Evolutionary conservation across 1,140 invertebrate species (phyloP).

Genomic region (Drosophila pandora): DNA sequence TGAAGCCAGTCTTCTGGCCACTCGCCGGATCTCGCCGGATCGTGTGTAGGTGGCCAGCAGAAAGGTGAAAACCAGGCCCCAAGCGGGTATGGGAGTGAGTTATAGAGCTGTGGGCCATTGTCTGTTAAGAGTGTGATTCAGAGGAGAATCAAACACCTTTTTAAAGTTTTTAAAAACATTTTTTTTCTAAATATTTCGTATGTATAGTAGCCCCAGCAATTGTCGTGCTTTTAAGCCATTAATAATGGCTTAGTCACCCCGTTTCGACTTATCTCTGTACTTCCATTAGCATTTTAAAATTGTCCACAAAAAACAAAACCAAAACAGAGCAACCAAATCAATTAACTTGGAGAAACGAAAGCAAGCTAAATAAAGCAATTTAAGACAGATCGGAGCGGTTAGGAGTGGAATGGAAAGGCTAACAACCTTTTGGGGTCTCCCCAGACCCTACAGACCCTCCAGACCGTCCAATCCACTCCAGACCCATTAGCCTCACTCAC

Average conservation of each 20-base stretch:
- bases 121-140: slow-evolving; percentile 60
- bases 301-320: slow-evolving; percentile 2
- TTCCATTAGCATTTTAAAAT: slow-evolving; percentile 40
- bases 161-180: neutral
- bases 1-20: slow-evolving; percentile 23
- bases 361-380: slow-evolving; percentile 60
- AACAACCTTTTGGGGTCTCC: slow-evolving; percentile 23
- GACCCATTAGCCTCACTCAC: slow-evolving; percentile 44
- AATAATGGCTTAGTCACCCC: slow-evolving; percentile 9
- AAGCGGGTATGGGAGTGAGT: slow-evolving; percentile 22
- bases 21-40: slow-evolving; percentile 7
- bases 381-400: slow-evolving; percentile 28
- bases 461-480: slow-evolving; percentile 15
- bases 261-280: slow-evolving; percentile 12
- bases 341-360: slow-evolving; percentile 50
- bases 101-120: slow-evolving; percentile 49
- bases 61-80: slow-evolving; percentile 11
- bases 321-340: slow-evolving; percentile 42
- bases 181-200: neutral
- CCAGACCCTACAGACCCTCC: slow-evolving; percentile 7
- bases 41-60: slow-evolving; percentile 45
- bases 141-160: slow-evolving; percentile 24
- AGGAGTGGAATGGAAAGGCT: neutral
- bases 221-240: slow-evolving; percentile 23
- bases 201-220: neutral